These are phyloP conservation scores for Alces alces DNA, from an alignment of 2,113 vertebrate species.

Conservation along the genomic window DNA sequence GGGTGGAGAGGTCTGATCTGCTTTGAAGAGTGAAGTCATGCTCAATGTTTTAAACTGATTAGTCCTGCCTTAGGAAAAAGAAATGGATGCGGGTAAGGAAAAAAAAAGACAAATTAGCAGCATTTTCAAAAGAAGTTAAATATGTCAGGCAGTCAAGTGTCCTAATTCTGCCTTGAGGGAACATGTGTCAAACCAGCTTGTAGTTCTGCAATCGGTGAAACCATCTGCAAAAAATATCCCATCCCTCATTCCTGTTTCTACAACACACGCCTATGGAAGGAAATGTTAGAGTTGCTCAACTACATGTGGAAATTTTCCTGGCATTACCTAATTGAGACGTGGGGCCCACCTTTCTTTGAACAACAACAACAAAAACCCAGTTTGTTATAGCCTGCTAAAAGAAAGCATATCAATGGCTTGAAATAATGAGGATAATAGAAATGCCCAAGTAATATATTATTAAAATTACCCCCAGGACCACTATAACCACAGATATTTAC, in stretches of 20 bases:
- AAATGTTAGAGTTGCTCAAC: neutral
- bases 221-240: neutral
- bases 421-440: constrained; percentile 35
- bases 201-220: neutral
- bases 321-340: constrained; percentile 49
- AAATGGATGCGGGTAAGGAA: neutral
- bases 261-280: neutral
- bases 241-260: neutral
- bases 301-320: constrained; percentile 41
- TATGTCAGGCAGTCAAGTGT: constrained; percentile 32
- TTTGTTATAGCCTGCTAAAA: constrained; percentile 11
- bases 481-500: neutral
- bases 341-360: constrained; percentile 49
- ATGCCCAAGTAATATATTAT: neutral
- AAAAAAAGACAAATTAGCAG: constrained; percentile 24
- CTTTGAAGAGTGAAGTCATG: constrained; percentile 47
- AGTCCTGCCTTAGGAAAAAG: neutral
- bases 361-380: neutral
- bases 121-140: constrained; percentile 63
- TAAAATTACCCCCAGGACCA: neutral
- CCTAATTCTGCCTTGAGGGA: constrained; percentile 47
- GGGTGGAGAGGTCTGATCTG: neutral
- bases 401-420: constrained; percentile 6
- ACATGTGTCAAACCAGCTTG: neutral
- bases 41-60: constrained; percentile 47